Base-by-base conservation (phyloP, 2,797 vertebrate species). In the Pangasius larnaudii region DNA sequence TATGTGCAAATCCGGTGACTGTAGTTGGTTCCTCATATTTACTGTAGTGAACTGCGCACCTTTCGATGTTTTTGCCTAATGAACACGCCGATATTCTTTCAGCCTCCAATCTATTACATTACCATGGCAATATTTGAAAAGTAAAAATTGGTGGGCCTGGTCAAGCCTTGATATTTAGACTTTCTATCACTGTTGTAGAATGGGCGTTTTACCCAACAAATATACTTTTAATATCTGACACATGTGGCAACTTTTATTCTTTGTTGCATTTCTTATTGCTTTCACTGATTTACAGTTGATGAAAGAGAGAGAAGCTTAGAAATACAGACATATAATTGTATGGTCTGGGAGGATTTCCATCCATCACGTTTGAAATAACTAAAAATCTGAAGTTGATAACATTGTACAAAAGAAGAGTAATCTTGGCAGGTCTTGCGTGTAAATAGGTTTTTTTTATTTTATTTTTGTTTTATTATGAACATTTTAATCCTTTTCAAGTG, bases 401-500 rank as follows among this genome's bases (percentile, higher is more conserved):
- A 83, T 91, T 92, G 91, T 93, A 91, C 69, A 92, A 92, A 91
- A 91, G 82, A 90, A 87, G 67, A 89, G 85, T 91, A 85, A 92
- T 90, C 88, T 90, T 89, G 71, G 83, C 87, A 89, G 89, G 91
- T 92, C 86, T 90, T 91, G 92, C 91, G 89, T 95, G 93, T 94
- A 94, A 92, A 94, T 94, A 93, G 36, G 87, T 90, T 93, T 93
- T 91, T 89, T 90, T 91, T 91, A n/a, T n/a, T 92, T 42, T 42
- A 5, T 42, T 5, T 89, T 90, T 91, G 88, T 93, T 91, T 77
- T 89, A 93, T 92, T 91, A 86, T 91, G 87, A 91, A 72, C 46
- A 88, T 93, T 93, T 93, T 91, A 93, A 93, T 91, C 90, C 88
- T 92, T 93, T 93, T 92, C 92, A 92, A 92, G 89, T 87, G 85